phyloP scores from a whole-genome alignment of 2,888 invertebrate species.

The Terebella lapidaria region DNA sequence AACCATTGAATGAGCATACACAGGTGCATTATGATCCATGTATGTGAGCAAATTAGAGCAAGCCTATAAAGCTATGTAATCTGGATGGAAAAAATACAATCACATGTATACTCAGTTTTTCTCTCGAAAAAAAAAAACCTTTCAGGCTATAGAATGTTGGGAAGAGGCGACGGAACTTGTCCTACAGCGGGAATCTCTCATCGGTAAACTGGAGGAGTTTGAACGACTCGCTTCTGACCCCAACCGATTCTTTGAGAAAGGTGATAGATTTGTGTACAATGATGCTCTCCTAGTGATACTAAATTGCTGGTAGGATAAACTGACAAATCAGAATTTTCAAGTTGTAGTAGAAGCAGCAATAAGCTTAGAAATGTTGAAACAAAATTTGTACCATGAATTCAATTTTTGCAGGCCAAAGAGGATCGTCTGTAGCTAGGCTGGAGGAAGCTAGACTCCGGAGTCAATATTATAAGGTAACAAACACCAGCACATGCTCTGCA shows the following conservation, averaged over 20 bases:
- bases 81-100: neutral
- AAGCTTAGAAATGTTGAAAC: no score
- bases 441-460: constrained; percentile 47
- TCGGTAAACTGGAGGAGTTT: constrained; percentile 48
- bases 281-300: neutral
- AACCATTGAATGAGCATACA: no score
- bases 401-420: constrained; percentile 37
- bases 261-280: constrained; percentile 19
- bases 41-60: no score
- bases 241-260: constrained; percentile 51
- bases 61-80: neutral
- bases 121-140: neutral
- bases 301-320: no score
- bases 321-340: no score
- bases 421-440: constrained; percentile 44
- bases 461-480: constrained; percentile 31
- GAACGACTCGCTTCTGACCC: constrained; percentile 52
- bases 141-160: constrained; percentile 48
- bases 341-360: no score
- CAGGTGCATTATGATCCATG: no score
- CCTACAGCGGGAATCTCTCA: constrained; percentile 40
- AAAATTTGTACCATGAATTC: no score
- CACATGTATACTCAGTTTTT: neutral
- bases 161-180: constrained; percentile 44
- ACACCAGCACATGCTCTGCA: no score